Base-by-base conservation (phyloP, 1,140 invertebrate genomes). In the Ceratina japonica region DNA sequence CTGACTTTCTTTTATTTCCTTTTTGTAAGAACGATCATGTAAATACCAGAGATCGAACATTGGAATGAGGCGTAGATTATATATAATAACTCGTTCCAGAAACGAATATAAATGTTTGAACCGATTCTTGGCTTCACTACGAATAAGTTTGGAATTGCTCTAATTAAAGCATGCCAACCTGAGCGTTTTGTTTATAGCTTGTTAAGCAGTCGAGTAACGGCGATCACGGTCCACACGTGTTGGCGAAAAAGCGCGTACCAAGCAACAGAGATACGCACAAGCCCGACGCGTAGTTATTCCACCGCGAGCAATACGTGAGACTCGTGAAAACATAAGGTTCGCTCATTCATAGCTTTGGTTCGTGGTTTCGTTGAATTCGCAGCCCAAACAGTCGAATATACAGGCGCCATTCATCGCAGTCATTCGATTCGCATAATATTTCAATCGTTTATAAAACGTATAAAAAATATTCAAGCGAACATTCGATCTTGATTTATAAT, bases 261-360 rank as follows among this genome's bases (percentile, higher is more conserved):
- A 69, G 82, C 78, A 79, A 44, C 3, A 44, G 22, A 82, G n/a
- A 64, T 31, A 68, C 68, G 24, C 16, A 24, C 10, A 44, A 44
- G 37, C 58, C 56, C 65, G 54, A 44, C 37, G 3, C 10, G 18
- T 52, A 56, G n/a, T 84, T 79, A 63, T 58, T 66, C 37, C 20
- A 24, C 44, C 54, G 37, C 15, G 54, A 83, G 27, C 75, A 82
- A 87, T 89, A 91, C 87, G 88, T 90, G 88, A 90, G 85, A 82
- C 71, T 83, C 78, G 78, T 86, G 79, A 86, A 89, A 90, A 89
- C 88, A 89, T 71, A 69, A 58, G 54, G 69, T 78, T 75, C 49
- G 61, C 22, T 71, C 79, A 63, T 86, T 89, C 77, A 58, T 83
- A 58, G 24, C 54, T 82, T n/a, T n/a, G n/a, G n/a, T n/a, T n/a